phyloP scores from a whole-genome alignment of 2,797 vertebrate species.

The Threskiornis aethiopicus region DNA sequence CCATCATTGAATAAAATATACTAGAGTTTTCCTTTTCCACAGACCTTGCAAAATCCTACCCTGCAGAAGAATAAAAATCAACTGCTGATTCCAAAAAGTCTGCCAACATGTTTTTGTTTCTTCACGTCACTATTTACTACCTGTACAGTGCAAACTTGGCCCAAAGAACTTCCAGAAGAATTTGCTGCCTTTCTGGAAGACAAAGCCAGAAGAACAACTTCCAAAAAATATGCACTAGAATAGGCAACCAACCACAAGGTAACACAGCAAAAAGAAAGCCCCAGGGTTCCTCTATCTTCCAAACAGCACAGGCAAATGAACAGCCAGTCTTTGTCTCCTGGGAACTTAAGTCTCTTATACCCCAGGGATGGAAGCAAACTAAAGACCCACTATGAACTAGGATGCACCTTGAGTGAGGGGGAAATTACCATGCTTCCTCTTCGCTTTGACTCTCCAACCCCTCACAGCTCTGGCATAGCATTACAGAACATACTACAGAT shows the following conservation, averaged over 20 bases:
- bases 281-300: background rate
- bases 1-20: background rate
- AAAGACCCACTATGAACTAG: background rate
- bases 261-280: background rate
- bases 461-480: background rate
- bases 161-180: background rate
- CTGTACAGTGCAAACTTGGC: background rate
- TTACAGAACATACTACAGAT: background rate
- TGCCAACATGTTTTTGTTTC: background rate
- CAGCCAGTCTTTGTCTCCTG: background rate
- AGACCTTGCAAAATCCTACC: background rate
- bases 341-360: background rate
- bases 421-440: background rate
- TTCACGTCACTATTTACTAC: background rate
- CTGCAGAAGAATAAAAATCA: background rate
- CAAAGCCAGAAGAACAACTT: background rate
- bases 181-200: slow-evolving; percentile 1
- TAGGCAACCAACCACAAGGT: background rate
- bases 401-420: background rate
- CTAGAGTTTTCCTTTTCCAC: background rate
- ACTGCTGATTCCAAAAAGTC: background rate
- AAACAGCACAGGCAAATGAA: background rate
- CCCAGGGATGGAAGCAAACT: background rate
- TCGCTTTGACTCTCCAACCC: background rate
- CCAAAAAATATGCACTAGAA: background rate